Percentiles rank a stretch among this genome's conserved stretches.
Evolutionary conservation across 37 sponge, comb jelly and placozoan genomes (phyloP).

Genomic region (Eunapius fragilis): DNA sequence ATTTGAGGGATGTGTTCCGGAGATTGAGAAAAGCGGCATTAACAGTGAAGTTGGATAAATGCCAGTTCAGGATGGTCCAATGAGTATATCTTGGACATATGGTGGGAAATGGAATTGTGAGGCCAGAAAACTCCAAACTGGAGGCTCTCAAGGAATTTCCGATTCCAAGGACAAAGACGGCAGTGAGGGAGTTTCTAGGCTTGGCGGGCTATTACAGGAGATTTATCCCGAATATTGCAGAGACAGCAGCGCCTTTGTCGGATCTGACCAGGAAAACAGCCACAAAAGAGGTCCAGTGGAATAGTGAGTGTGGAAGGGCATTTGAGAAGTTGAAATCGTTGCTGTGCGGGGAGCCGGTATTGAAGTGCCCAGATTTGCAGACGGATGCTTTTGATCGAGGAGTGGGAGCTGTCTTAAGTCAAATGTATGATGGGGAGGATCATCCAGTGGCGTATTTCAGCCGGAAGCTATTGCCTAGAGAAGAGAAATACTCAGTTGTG

Average conservation of each 20-base stretch:
- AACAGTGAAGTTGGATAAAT: slow-evolving; percentile 25
- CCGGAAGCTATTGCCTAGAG: slow-evolving; percentile 47
- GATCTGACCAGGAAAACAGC: slow-evolving; percentile 38
- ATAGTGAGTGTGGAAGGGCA: slow-evolving; percentile 33
- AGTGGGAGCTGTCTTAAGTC: slow-evolving; percentile 58
- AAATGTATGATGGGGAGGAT: slow-evolving; percentile 14
- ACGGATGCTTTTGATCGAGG: slow-evolving; percentile 62
- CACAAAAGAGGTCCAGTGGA: slow-evolving; percentile 31
- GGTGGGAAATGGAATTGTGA: slow-evolving; percentile 13
- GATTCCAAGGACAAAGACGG: slow-evolving; percentile 43
- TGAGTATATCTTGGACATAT: slow-evolving; percentile 17
- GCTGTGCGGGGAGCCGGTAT: slow-evolving; percentile 31
- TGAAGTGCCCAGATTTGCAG: slow-evolving; percentile 46
- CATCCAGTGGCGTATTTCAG: slow-evolving; percentile 45
- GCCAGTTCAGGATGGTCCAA: slow-evolving; percentile 13
- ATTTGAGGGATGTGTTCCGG: neutral
- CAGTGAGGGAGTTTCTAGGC: slow-evolving; percentile 49
- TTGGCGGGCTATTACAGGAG: slow-evolving; percentile 48
- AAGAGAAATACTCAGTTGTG: slow-evolving; percentile 30
- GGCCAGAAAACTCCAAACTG: slow-evolving; percentile 21
- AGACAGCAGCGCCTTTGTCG: slow-evolving; percentile 21
- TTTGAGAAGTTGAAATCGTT: slow-evolving; percentile 20
- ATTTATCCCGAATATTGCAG: no score
- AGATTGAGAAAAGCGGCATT: slow-evolving; percentile 14
- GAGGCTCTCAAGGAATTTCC: slow-evolving; percentile 16